Base-by-base conservation (phyloP, 92 coral and sea anemone species). In the Bergia sp. region DNA sequence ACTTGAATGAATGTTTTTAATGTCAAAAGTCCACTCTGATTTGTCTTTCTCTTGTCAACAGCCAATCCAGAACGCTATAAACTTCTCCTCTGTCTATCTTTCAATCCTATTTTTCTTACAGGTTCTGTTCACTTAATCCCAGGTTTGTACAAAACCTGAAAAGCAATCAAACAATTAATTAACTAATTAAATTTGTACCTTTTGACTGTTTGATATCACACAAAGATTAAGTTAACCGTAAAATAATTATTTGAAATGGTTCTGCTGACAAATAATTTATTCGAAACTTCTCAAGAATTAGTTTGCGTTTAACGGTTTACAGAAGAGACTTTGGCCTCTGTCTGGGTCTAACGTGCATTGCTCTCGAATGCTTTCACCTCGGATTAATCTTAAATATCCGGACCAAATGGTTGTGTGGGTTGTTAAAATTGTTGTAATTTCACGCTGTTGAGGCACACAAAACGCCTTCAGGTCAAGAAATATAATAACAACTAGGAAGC, bases 161-260 rank as follows among this genome's bases (percentile, higher is more conserved):
- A 84, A 84, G 87, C 77, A 84, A 84, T 84, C 65, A 84, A 69
- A 71, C 79, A 72, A 69, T 44, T 84, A 84, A 72, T 84, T 84
- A 84, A 71, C 75, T 84, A 71, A 84, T 84, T 84, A 71, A 84
- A 45, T 21, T 72, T 45, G 87, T 71, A 29, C 77, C 64, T 73
- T 47, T 84, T 84, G 61, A 84, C 4, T 8, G 45, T 44, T 79
- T 44, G 77, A 49, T 36, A 84, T 72, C 87, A 71, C 77, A 82
- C 86, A 66, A 82, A 41, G 86, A 43, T 41, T n/a, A 67, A 53
- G 13, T 12, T 11, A 66, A 82, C 53, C 64, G 37, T 80, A 50
- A 36, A 84, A 72, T 66, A 82, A 82, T 65, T 64, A 37, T 42
- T 16, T 47, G 67, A 84, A 84, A 84, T 45, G 61, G 39, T 84